phyloP scores from a whole-genome alignment of 2,888 invertebrate genomes.

The Rhopalosiphum nymphaeae region DNA sequence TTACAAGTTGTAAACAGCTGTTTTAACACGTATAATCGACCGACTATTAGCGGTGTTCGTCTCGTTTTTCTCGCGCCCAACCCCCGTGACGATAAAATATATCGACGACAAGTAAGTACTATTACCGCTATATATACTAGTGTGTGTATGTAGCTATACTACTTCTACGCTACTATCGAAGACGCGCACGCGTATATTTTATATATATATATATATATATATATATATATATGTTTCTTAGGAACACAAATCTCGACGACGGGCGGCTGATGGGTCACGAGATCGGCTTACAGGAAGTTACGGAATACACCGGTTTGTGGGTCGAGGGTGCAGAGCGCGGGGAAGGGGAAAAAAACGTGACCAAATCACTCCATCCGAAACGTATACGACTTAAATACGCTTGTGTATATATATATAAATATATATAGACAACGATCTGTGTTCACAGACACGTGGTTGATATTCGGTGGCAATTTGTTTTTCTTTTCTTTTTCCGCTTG shows the following conservation, averaged over 20 bases:
- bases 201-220: not conserved
- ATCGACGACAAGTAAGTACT: constrained; percentile 38
- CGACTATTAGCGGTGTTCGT: constrained; percentile 41
- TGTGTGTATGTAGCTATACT: not conserved
- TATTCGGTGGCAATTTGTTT: constrained; percentile 47
- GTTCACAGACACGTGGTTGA: constrained; percentile 59
- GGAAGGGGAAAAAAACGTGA: constrained; percentile 40
- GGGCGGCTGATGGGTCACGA: constrained; percentile 49
- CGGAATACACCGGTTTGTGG: constrained; percentile 18
- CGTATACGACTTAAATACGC: constrained; percentile 2
- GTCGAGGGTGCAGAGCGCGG: not conserved
- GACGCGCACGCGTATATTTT: not conserved
- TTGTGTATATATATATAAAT: not conserved
- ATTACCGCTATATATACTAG: not conserved
- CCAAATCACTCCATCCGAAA: constrained; percentile 51
- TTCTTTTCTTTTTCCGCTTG: constrained; percentile 4
- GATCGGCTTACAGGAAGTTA: constrained; percentile 60
- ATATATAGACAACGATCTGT: constrained; percentile 39
- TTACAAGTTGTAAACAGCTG: constrained; percentile 59
- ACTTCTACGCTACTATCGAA: not conserved
- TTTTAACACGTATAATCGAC: constrained; percentile 59
- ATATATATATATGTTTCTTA: not conserved
- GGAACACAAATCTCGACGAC: constrained; percentile 40
- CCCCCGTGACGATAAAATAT: constrained; percentile 57
- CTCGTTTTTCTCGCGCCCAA: constrained; percentile 41